Evolutionary conservation across 2,888 invertebrate species (phyloP).

Genomic region (Spodoptera exigua): DNA sequence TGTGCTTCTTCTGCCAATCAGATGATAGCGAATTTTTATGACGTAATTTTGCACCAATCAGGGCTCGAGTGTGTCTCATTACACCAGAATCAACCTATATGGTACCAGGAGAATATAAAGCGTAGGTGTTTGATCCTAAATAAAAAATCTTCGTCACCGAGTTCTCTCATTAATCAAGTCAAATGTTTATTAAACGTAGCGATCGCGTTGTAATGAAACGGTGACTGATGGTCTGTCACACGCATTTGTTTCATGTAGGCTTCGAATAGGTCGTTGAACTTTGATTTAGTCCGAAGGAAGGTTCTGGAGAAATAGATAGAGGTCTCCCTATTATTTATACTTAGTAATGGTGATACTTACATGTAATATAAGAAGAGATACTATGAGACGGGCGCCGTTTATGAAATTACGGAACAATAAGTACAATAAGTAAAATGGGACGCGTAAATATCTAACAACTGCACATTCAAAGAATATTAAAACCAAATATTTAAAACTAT

Average conservation of each 20-base stretch:
- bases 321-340: too few species aligned
- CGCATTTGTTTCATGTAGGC: constrained; percentile 57
- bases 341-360: too few species aligned
- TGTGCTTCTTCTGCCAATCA: neutral
- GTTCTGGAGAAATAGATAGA: constrained; percentile 2
- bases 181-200: constrained; percentile 52
- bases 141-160: constrained; percentile 17
- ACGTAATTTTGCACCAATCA: constrained; percentile 1
- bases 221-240: constrained; percentile 64
- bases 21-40: neutral
- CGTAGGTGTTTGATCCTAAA: constrained; percentile 13
- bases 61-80: neutral
- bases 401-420: too few species aligned
- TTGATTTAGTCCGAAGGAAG: constrained; percentile 21
- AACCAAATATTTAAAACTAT: too few species aligned
- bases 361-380: too few species aligned
- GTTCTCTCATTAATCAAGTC: constrained; percentile 56
- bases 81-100: neutral
- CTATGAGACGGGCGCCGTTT: too few species aligned
- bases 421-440: too few species aligned
- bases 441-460: too few species aligned
- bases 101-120: constrained; percentile 12
- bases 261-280: constrained; percentile 51
- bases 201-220: constrained; percentile 49
- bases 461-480: too few species aligned